Evolutionary conservation across 2,888 invertebrate genomes (phyloP).

Genomic region (Pachydiplax longipennis): DNA sequence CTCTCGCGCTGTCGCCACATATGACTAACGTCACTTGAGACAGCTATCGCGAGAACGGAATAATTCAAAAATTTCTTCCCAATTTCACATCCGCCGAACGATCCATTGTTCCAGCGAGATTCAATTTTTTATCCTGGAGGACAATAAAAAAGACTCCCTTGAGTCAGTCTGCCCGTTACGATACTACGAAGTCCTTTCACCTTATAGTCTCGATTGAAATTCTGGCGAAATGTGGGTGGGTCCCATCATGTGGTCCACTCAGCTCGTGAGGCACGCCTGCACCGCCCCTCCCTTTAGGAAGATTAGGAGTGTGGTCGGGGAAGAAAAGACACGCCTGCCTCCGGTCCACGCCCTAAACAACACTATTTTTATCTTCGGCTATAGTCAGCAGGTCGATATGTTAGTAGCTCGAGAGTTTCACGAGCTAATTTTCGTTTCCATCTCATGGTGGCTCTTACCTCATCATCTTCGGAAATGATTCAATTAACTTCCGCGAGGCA

Average conservation of each 20-base stretch:
- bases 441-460: constrained; percentile 4
- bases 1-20: not conserved
- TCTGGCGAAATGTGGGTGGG: constrained; percentile 41
- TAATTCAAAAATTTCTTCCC: not conserved
- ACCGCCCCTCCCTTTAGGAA: not conserved
- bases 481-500: not conserved
- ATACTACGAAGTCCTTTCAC: constrained; percentile 16
- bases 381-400: constrained; percentile 10
- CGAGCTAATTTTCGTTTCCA: not conserved
- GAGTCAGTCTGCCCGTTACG: not conserved
- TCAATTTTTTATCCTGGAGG: not conserved
- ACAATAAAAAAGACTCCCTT: not conserved
- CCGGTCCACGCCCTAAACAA: constrained; percentile 23
- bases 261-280: constrained; percentile 19
- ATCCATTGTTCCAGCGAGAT: constrained; percentile 37
- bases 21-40: not conserved
- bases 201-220: constrained; percentile 3
- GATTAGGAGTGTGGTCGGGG: not conserved
- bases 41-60: not conserved
- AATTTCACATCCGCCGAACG: not conserved
- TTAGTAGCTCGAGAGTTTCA: not conserved
- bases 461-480: constrained; percentile 34
- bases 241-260: not conserved
- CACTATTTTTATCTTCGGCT: not conserved
- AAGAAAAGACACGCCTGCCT: constrained; percentile 4